Evolutionary conservation across 1,140 invertebrate genomes (phyloP).

Genomic region (Mycetomoellerius zeteki): DNA sequence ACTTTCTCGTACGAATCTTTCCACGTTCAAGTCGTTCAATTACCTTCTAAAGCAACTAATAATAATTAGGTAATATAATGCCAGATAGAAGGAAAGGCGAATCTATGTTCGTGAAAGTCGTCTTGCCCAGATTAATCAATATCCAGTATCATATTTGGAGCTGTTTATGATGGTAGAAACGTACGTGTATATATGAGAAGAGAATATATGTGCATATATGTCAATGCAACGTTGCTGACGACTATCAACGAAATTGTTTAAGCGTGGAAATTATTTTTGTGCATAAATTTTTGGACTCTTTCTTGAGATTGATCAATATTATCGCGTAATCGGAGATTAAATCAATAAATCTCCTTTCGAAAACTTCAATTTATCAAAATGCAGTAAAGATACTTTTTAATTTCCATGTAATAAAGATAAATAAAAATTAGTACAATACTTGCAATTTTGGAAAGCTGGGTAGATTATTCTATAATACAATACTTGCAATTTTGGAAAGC

Average conservation of each 20-base stretch:
- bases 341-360: neutral
- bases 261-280: neutral
- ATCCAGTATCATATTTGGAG: constrained; percentile 13
- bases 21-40: neutral
- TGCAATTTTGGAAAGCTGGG: neutral
- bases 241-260: neutral
- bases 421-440: neutral
- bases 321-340: neutral
- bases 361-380: neutral
- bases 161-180: neutral
- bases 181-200: neutral
- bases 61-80: neutral
- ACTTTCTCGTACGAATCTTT: neutral
- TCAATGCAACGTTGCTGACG: neutral
- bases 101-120: constrained; percentile 15
- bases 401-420: neutral
- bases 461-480: neutral
- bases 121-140: constrained; percentile 44
- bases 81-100: neutral
- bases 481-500: neutral
- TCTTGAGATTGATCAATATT: neutral
- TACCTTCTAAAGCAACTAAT: neutral
- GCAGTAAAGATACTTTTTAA: neutral
- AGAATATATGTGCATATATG: neutral
- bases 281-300: neutral